Evolutionary conservation across 1,140 invertebrate species (phyloP).

Genomic region (Diachasmimorpha longicaudata): DNA sequence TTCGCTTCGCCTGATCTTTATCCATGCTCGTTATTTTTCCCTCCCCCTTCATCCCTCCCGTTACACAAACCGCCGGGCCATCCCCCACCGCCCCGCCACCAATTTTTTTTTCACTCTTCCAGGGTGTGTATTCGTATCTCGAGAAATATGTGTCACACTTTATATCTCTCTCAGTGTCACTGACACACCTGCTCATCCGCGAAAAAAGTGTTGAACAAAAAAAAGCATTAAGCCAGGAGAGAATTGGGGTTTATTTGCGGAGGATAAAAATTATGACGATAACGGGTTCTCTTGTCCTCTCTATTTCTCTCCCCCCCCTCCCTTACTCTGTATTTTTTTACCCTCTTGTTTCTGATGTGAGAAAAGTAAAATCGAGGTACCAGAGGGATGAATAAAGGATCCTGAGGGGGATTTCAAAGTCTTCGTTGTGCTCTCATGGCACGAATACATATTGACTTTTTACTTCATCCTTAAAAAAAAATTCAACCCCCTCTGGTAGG

Average conservation of each 20-base stretch:
- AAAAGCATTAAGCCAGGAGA: neutral
- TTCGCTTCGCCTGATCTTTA: neutral
- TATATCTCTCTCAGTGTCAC: constrained; percentile 19
- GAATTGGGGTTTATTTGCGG: constrained; percentile 15
- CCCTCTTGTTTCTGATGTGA: neutral
- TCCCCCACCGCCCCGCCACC: too few species aligned
- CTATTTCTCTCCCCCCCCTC: neutral
- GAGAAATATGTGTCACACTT: constrained; percentile 27
- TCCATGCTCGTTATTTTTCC: constrained; percentile 4
- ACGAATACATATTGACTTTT: constrained; percentile 34
- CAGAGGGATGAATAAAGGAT: constrained; percentile 31
- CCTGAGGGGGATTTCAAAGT: neutral
- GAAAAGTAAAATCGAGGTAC: neutral
- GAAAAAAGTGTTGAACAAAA: neutral
- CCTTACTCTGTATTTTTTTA: neutral
- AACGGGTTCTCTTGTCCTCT: constrained; percentile 18
- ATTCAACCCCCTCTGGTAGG: neutral
- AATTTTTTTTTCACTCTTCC: neutral
- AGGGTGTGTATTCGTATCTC: neutral
- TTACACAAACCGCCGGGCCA: too few species aligned
- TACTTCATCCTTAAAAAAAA: neutral
- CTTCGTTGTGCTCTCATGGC: constrained; percentile 24
- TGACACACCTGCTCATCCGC: constrained; percentile 14
- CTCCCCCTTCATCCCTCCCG: neutral
- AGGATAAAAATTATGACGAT: constrained; percentile 29